These are phyloP conservation scores for Dryobotodes eremita DNA, from an alignment of 2,888 invertebrate genomes.

Conservation along the genomic window DNA sequence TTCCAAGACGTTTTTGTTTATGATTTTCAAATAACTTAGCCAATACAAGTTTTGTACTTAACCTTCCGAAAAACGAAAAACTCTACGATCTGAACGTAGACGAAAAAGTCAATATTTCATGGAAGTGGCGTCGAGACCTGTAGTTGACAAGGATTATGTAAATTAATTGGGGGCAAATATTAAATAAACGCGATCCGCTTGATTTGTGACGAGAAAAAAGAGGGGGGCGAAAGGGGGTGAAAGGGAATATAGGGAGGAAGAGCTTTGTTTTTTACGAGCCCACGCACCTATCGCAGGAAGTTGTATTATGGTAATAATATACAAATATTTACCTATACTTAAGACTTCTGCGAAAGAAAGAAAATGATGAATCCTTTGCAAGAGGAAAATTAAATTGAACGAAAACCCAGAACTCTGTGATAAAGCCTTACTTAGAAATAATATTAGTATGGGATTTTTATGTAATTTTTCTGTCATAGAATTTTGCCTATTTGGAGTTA, in stretches of 20 bases:
- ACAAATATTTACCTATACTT: constrained; percentile 36
- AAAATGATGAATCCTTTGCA: constrained; percentile 19
- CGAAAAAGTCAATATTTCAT: constrained; percentile 61
- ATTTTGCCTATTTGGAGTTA: constrained; percentile 1
- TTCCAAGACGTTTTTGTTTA: not conserved
- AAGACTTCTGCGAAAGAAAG: constrained; percentile 14
- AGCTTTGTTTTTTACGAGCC: constrained; percentile 72
- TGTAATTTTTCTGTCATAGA: not conserved
- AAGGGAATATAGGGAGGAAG: constrained; percentile 17
- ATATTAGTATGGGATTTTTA: not conserved
- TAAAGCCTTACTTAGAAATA: not conserved
- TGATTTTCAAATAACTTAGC: not conserved
- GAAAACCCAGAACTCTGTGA: not conserved
- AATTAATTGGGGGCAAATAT: constrained; percentile 81
- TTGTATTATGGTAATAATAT: constrained; percentile 50
- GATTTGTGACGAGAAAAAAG: constrained; percentile 75
- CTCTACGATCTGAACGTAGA: constrained; percentile 20
- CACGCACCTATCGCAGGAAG: constrained; percentile 54
- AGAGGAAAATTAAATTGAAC: constrained; percentile 1
- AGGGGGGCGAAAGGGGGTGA: constrained; percentile 23
- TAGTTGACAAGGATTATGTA: constrained; percentile 83
- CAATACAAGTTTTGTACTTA: not conserved
- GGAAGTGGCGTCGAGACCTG: constrained; percentile 72
- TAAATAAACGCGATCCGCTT: constrained; percentile 78
- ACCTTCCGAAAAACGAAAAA: constrained; percentile 14